phyloP scores from a whole-genome alignment of 2,113 vertebrate species.

The Hyperopisus bebe region DNA sequence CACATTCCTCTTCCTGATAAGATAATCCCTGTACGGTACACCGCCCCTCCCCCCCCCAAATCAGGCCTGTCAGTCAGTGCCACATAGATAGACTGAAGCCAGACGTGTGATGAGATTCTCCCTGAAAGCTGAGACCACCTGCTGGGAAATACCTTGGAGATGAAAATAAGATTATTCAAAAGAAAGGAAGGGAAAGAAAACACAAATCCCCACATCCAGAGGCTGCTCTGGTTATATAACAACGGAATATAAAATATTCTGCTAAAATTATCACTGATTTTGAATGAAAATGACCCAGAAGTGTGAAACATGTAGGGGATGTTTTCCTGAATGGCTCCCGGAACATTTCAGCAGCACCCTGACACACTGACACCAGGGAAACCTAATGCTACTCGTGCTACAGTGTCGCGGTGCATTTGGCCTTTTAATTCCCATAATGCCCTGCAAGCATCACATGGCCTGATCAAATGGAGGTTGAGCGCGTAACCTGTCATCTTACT shows the following conservation, averaged over 20 bases:
- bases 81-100: conserved; percentile 6
- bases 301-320: background rate
- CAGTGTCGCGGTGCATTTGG: background rate
- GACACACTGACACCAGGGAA: too few relatives aligned
- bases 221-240: background rate
- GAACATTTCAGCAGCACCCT: background rate
- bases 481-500: background rate
- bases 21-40: conserved; percentile 52
- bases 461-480: background rate
- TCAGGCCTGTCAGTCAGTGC: background rate
- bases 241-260: background rate
- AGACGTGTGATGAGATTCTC: conserved; percentile 27
- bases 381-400: background rate
- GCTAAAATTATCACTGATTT: background rate
- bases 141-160: conserved; percentile 18
- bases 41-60: conserved; percentile 16
- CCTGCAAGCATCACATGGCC: background rate
- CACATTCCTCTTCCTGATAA: conserved; percentile 52
- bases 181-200: background rate
- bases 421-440: background rate
- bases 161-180: conserved; percentile 30
- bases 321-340: background rate
- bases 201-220: conserved; percentile 9
- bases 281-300: background rate
- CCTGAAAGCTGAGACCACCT: conserved; percentile 16